Evolutionary conservation across 2,888 invertebrate species (phyloP).

Genomic region (Harpagoxenus sublaevis): DNA sequence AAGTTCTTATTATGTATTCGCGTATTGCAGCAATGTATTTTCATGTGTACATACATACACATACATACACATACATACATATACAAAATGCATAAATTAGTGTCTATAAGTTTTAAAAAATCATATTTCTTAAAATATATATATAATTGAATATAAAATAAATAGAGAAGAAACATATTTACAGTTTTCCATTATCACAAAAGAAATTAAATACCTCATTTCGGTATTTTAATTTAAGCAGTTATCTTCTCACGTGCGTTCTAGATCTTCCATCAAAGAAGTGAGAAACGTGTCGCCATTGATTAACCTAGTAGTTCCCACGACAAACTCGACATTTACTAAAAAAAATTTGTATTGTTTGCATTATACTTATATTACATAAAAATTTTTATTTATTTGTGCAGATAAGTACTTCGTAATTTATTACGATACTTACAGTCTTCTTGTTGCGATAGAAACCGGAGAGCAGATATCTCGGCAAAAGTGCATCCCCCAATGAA

Average conservation of each 20-base stretch:
- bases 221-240: not conserved
- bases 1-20: not conserved
- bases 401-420: not conserved
- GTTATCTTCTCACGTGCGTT: slow-evolving; percentile 13
- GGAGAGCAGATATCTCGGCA: slow-evolving; percentile 94
- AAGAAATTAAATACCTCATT: slow-evolving; percentile 14
- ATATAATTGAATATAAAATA: slow-evolving; percentile 14
- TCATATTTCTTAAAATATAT: not conserved
- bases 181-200: slow-evolving; percentile 5
- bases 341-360: slow-evolving; percentile 47
- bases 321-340: slow-evolving; percentile 94
- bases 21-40: not conserved
- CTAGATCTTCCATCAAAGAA: slow-evolving; percentile 89
- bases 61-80: not conserved
- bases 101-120: not conserved
- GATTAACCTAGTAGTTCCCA: slow-evolving; percentile 96
- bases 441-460: slow-evolving; percentile 92
- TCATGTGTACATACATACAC: too few species aligned
- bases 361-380: not conserved
- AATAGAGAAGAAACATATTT: not conserved
- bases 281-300: slow-evolving; percentile 95
- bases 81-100: slow-evolving; percentile 10
- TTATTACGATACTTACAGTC: slow-evolving; percentile 86
- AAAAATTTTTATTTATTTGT: not conserved
- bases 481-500: slow-evolving; percentile 99